Evolutionary conservation across 2,113 vertebrate genomes (phyloP).

Genomic region (Halichoeres trimaculatus): DNA sequence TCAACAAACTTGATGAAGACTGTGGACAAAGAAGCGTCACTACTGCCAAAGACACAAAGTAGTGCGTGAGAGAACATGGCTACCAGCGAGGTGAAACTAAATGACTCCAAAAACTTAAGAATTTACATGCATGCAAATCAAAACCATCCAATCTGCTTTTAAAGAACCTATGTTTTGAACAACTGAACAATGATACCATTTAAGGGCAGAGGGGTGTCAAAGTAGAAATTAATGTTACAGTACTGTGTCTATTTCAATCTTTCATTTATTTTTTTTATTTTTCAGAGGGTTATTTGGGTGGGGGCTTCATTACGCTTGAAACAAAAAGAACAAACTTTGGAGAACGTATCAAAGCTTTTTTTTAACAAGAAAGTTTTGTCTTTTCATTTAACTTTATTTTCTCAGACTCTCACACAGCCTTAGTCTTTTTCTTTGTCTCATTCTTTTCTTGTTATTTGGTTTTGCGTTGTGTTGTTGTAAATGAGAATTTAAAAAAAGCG

Average conservation of each 20-base stretch:
- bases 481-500: constrained; percentile 70
- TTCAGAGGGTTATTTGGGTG: constrained; percentile 40
- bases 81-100: constrained; percentile 60
- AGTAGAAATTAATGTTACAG: constrained; percentile 77
- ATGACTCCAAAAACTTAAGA: constrained; percentile 72
- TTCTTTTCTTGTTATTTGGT: constrained; percentile 65
- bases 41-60: constrained; percentile 71
- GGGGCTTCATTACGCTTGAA: constrained; percentile 64
- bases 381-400: constrained; percentile 59
- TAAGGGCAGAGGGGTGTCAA: constrained; percentile 70
- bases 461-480: constrained; percentile 80
- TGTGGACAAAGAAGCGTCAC: constrained; percentile 64
- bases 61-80: constrained; percentile 61
- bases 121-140: constrained; percentile 83
- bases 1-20: constrained; percentile 64
- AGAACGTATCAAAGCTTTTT: constrained; percentile 65
- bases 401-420: constrained; percentile 69
- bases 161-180: constrained; percentile 78
- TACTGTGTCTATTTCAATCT: constrained; percentile 74
- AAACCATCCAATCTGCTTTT: constrained; percentile 81
- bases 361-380: constrained; percentile 53
- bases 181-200: constrained; percentile 75
- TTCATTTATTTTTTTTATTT: constrained; percentile 21
- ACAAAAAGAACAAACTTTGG: constrained; percentile 60
- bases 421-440: constrained; percentile 67